Evolutionary conservation across 1,140 invertebrate species (phyloP).

Genomic region (Ostrea edulis): DNA sequence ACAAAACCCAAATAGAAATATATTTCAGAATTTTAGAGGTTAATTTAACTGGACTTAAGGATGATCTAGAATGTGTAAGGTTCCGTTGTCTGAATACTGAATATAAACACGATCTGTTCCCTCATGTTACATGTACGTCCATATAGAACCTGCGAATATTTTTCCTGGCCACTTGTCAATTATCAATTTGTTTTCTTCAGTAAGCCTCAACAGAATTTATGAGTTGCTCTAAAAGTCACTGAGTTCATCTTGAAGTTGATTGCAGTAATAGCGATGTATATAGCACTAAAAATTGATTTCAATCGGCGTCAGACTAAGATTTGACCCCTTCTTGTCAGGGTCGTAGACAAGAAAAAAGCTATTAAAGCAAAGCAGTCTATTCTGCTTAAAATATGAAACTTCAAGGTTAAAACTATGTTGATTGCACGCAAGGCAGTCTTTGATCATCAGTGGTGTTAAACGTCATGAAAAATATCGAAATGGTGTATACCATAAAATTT

Average conservation of each 20-base stretch:
- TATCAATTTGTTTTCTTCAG: background rate
- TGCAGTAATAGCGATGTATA: conserved; percentile 3
- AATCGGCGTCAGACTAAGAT: conserved; percentile 12
- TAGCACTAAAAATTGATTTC: conserved; percentile 30
- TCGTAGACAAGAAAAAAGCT: background rate
- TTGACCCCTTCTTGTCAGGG: conserved; percentile 16
- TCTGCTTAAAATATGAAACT: conserved; percentile 1
- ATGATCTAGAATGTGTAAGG: too few species aligned
- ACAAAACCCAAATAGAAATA: too few species aligned
- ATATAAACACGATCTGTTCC: too few species aligned
- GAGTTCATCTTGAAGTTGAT: background rate
- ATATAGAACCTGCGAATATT: background rate
- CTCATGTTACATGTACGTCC: too few species aligned
- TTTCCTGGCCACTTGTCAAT: background rate
- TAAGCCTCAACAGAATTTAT: background rate
- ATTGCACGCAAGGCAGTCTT: background rate
- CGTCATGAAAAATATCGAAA: too few species aligned
- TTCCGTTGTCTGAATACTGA: too few species aligned
- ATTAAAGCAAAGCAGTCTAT: background rate
- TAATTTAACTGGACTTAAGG: too few species aligned
- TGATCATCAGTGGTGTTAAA: background rate
- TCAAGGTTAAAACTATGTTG: background rate
- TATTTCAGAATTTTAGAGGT: too few species aligned
- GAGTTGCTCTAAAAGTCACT: conserved; percentile 6
- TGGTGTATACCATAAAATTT: too few species aligned